A percentile compares a stretch with the other conserved stretches of the same genome.
Conservation (phyloP, 2,113 vertebrate genomes). For the Ancistrus triradiatus region DNA sequence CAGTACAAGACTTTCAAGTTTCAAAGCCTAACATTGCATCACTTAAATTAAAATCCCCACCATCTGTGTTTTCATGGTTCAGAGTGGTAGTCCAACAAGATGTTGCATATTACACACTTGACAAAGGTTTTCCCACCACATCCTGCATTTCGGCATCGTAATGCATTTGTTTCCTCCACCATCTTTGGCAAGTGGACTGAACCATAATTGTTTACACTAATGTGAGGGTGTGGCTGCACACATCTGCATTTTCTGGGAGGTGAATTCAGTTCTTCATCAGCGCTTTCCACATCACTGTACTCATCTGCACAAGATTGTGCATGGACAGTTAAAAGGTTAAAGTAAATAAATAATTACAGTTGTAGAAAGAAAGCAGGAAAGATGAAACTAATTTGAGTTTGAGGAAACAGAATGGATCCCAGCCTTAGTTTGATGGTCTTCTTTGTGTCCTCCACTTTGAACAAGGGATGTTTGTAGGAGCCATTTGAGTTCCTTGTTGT, state of each 20-base stretch:
- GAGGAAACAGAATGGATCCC: too few species aligned
- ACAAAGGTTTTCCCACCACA: constrained; percentile 19
- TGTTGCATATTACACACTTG: constrained; percentile 22
- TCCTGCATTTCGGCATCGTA: constrained; percentile 12
- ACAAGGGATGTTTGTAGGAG: too few species aligned
- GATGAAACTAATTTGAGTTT: too few species aligned
- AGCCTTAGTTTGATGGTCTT: too few species aligned
- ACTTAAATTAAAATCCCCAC: neutral
- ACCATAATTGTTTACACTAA: neutral
- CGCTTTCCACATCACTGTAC: neutral
- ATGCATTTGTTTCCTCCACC: constrained; percentile 21
- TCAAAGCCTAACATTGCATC: too few species aligned
- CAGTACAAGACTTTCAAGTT: too few species aligned
- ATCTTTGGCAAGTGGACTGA: constrained; percentile 15
- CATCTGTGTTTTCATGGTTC: too few species aligned
- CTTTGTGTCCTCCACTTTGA: too few species aligned
- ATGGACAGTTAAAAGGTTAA: constrained; percentile 13
- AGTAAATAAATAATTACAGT: too few species aligned
- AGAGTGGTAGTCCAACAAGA: constrained; percentile 6
- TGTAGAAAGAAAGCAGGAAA: too few species aligned
- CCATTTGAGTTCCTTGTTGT: too few species aligned
- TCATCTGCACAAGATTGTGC: constrained; percentile 6
- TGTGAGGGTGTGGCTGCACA: constrained; percentile 10
- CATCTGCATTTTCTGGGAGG: neutral
- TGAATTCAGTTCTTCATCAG: neutral